Percentiles rank a stretch among this genome's conserved stretches.
phyloP scores from a whole-genome alignment of 1,140 invertebrate genomes.

The Leptestheria dahalacensis region DNA sequence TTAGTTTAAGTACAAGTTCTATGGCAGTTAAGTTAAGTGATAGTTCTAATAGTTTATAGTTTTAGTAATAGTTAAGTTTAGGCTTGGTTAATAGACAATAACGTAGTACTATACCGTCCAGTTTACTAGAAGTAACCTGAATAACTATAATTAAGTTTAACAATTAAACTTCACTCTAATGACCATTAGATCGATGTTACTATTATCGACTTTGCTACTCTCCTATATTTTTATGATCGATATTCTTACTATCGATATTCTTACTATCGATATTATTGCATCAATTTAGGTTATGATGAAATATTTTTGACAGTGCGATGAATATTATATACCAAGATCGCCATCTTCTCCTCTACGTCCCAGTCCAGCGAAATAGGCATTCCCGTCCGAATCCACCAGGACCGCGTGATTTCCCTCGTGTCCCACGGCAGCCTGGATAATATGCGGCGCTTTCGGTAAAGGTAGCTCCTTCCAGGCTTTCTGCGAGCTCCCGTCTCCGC shows the following conservation, averaged over 20 bases:
- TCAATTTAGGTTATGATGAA: slow-evolving; percentile 14
- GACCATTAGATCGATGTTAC: no score
- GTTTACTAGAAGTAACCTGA: no score
- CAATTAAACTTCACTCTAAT: no score
- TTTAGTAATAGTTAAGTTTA: no score
- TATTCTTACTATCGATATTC: background rate
- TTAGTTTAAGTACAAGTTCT: no score
- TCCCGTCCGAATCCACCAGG: slow-evolving; percentile 75
- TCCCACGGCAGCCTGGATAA: slow-evolving; percentile 65
- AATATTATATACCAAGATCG: slow-evolving; percentile 42
- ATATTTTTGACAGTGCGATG: slow-evolving; percentile 10
- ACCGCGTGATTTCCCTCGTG: slow-evolving; percentile 86
- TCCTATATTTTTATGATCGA: background rate
- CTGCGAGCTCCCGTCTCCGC: slow-evolving; percentile 5
- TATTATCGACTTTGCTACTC: no score
- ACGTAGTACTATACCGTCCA: no score
- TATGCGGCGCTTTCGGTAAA: slow-evolving; percentile 56
- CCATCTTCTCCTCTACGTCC: slow-evolving; percentile 88
- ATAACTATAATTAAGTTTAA: no score
- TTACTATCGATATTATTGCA: background rate
- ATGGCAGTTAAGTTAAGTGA: no score
- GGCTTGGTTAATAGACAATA: no score
- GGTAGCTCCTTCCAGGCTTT: slow-evolving; percentile 46
- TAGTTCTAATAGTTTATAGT: no score
- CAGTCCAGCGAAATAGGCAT: slow-evolving; percentile 71